These are phyloP conservation scores for Pyrrhosoma nymphula DNA, from an alignment of 2,888 invertebrate genomes.

Conservation along the genomic window DNA sequence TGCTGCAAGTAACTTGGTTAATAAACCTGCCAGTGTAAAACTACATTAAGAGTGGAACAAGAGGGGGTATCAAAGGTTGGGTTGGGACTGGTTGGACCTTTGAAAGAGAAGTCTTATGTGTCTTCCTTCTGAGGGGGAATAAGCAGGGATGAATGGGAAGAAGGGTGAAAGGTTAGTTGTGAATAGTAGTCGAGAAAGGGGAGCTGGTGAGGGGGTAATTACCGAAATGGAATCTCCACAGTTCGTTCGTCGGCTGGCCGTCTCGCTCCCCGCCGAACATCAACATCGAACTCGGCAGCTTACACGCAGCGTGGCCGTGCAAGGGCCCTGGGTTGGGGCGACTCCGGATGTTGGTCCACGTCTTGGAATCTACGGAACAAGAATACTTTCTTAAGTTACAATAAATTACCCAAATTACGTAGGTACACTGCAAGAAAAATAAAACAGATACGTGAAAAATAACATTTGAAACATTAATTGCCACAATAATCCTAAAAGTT, in stretches of 20 bases:
- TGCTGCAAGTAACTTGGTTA: no score
- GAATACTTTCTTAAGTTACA: background rate
- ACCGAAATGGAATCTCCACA: constrained; percentile 93
- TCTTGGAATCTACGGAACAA: constrained; percentile 80
- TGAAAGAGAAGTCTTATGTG: background rate
- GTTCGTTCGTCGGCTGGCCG: constrained; percentile 86
- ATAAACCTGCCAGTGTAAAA: no score
- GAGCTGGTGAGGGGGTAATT: constrained; percentile 73
- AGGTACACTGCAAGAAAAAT: no score
- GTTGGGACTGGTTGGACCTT: no score
- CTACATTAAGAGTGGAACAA: no score
- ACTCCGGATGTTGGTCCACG: constrained; percentile 83
- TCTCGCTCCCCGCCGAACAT: constrained; percentile 89
- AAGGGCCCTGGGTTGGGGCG: constrained; percentile 85
- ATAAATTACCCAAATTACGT: no score
- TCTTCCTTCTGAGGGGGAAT: background rate
- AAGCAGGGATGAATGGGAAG: background rate
- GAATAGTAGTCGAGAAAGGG: background rate
- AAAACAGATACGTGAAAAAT: no score
- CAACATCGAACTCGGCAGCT: constrained; percentile 87
- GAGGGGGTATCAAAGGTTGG: no score
- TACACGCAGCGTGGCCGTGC: constrained; percentile 88
- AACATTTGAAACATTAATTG: no score
- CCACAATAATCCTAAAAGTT: no score
- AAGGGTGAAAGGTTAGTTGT: background rate